Base-by-base conservation (phyloP, 30 jellyfish, hydroid and myxozoan genomes). In the Chrysaora quinquecirrha region DNA sequence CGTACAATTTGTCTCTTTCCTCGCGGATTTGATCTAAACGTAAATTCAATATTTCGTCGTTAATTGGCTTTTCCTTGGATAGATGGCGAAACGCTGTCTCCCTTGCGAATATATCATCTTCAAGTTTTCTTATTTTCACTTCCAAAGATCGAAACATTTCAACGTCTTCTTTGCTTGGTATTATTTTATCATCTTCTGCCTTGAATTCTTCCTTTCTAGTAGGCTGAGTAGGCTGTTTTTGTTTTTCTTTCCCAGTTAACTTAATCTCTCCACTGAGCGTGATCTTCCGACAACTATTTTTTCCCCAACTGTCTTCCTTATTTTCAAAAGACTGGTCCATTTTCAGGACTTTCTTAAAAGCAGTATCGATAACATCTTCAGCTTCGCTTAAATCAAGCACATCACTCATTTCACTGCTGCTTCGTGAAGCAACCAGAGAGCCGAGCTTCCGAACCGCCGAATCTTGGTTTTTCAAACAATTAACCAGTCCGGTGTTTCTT, bases 401-500 rank as follows among this genome's bases (percentile, higher is more conserved):
- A 25, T 80, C 77, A 47, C 84, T 80, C 43, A 79, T 80, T 0
- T 35, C 77, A 3, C 76, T 50, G n/a, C 84, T 65, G 16, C 90
- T 61, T 66, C 83, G 75, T 70, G 90, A 80, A 21, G 34, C 76
- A 19, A 79, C 83, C n/a, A 80, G 21, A 18, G 90, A 80, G 31
- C 84, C 90, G 64, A 80, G 31, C 31, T 80, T 80, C 34, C 90
- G 75, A 48, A 80, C 90, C 2, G 90, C 90, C 54, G 90, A 80
- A 66, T 80, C 90, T 69, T 80, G 90, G 35, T 80, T 80, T 43
- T 80, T 80, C 65, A 67, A 78, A 75, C 83, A 80, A 31, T 46
- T 80, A 27, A 43, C 83, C 65, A 80, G 33, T 7, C 90, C 90
- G 30, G 72, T 30, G 34, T 67, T 80, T 16, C 79, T 68, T 31